A percentile compares a stretch with the other conserved stretches of the same genome.
Evolutionary conservation across 2,888 invertebrate genomes (phyloP).

Genomic region (Hofmannophila pseudospretella): DNA sequence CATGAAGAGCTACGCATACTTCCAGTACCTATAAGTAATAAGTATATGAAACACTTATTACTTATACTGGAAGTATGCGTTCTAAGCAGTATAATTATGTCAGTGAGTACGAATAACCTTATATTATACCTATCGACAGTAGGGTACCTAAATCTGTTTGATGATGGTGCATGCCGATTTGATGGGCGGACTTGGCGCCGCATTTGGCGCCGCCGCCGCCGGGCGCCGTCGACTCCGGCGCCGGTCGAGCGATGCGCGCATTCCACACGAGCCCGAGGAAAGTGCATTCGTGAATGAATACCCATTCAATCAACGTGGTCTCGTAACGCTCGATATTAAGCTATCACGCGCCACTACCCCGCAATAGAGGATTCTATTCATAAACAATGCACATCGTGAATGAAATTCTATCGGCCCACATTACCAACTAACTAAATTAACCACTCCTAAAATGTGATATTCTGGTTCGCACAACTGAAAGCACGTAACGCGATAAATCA

Average conservation of each 20-base stretch:
- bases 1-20: too few species aligned
- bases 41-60: too few species aligned
- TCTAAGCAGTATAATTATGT: too few species aligned
- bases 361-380: conserved; percentile 63
- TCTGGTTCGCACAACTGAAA: conserved; percentile 46
- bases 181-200: not conserved
- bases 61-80: too few species aligned
- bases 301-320: conserved; percentile 38
- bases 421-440: conserved; percentile 53
- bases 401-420: conserved; percentile 52
- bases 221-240: conserved; percentile 26
- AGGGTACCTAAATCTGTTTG: too few species aligned
- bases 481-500: conserved; percentile 55
- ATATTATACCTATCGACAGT: too few species aligned
- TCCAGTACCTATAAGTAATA: too few species aligned
- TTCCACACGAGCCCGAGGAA: conserved; percentile 37
- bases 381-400: conserved; percentile 58
- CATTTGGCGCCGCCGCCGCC: not conserved
- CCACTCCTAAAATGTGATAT: conserved; percentile 41
- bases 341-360: conserved; percentile 55
- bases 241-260: conserved; percentile 17
- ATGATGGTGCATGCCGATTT: too few species aligned
- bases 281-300: conserved; percentile 62
- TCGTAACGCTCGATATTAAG: conserved; percentile 42
- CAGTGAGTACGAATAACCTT: too few species aligned